Evolutionary conservation across 37 sponge, comb jelly and placozoan genomes (phyloP), one percentile per base, ranked within the genome.

Genomic region (Halisarca cf. caerulea): DNA sequence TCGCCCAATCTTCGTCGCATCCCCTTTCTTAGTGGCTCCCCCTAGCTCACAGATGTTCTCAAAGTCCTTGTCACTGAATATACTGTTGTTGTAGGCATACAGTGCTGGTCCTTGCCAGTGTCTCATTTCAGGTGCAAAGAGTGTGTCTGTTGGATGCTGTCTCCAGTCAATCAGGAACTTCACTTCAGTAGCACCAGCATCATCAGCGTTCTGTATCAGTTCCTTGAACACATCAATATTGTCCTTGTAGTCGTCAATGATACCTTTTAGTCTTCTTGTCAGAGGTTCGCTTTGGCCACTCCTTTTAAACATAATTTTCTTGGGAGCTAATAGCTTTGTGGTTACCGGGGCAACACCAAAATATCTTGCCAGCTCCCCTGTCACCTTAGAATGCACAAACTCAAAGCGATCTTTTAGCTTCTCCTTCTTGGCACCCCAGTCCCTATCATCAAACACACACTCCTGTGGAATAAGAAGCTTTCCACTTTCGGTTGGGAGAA

Each of bases 71-170:
- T 91, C 91, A 37, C 84, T 82, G 85, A 94, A 94, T 33, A 37
- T 73, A 39, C 89, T 86, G 72, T 91, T 47, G 42, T 94, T 94
- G 68, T 89, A 94, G 35, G 85, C 92, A 71, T 78, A 38, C 43
- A 95, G 77, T 25, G 95, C 92, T 71, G 95, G 95, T 15, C 95
- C 95, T 78, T 95, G 95, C 91, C 95, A 95, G 21, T 80, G 71
- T 34, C 37, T 81, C 69, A 92, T 60, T 38, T 91, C 95, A 0
- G 64, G 59, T 18, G 84, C 30, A 20, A 95, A 38, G 25, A 95
- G 66, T 24, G 79, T 70, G 28, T 43, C 66, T 36, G 23, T 32
- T 0, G 90, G 81, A 80, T 91, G 85, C 36, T 84, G 60, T 61
- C 90, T 69, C 92, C 92, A 89, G 77, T 95, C 92, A 17, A 95